A percentile compares a stretch with the other conserved stretches of the same genome.
These are phyloP conservation scores for Branchinecta lindahli DNA, from an alignment of 1,140 invertebrate genomes.

Conservation along the genomic window DNA sequence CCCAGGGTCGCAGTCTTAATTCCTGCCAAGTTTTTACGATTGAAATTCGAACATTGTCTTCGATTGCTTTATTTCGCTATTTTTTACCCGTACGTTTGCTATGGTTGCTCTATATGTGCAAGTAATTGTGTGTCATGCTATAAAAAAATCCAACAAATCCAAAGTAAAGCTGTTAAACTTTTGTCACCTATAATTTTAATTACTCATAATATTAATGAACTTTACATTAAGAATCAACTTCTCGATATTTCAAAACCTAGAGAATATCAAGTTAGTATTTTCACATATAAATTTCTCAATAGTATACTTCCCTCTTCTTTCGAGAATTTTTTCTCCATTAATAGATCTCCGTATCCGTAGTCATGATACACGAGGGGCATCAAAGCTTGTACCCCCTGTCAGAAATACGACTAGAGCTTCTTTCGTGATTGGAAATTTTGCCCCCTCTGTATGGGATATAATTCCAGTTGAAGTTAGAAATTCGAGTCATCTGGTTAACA, in stretches of 20 bases:
- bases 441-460: too few relatives aligned
- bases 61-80: neutral
- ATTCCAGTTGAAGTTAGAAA: too few relatives aligned
- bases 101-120: neutral
- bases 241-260: constrained; percentile 2
- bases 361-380: too few relatives aligned
- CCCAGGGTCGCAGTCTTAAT: too few relatives aligned
- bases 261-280: constrained; percentile 2
- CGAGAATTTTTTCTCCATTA: too few relatives aligned
- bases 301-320: constrained; percentile 5
- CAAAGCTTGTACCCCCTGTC: too few relatives aligned
- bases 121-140: constrained; percentile 6
- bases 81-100: neutral
- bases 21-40: too few relatives aligned
- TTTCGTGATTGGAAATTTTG: too few relatives aligned
- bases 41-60: too few relatives aligned
- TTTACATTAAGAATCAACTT: constrained; percentile 6
- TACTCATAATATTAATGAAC: constrained; percentile 9
- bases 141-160: neutral
- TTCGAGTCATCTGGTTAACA: too few relatives aligned
- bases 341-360: too few relatives aligned
- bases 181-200: constrained; percentile 1
- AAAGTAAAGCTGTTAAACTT: neutral
- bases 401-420: too few relatives aligned
- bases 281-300: constrained; percentile 3